Base-by-base conservation (phyloP, 2,113 vertebrate genomes). In the Otocyon megalotis region DNA sequence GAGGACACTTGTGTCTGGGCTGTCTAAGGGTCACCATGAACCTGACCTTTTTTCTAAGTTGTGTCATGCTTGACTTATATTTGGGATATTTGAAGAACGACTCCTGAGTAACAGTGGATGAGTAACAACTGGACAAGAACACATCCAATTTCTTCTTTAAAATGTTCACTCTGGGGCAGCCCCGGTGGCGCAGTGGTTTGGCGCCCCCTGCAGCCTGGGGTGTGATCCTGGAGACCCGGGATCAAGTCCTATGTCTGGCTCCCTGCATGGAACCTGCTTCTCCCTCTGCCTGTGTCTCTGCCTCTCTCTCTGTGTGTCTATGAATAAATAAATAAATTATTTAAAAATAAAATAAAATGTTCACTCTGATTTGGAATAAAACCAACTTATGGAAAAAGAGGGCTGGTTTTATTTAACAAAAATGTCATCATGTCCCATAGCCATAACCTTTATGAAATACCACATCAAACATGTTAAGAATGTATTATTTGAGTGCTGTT, bases 361-460 rank as follows among this genome's bases (percentile, higher is more conserved):
- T 92, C 62, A 83, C 4, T 83, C 28, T 92, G 62, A 43, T 60
- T 85, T 62, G 13, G n/a, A 85, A 85, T 90, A 22, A 94, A 90
- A 90, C 11, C 16, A 72, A 87, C 16, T 56, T 58, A 88, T 71
- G 3, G 76, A 77, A 88, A 90, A 92, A 76, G 16, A 72, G 0
- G n/a, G 5, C 13, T 92, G 63, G n/a, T 72, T 83, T 91, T 88
- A 89, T 62, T 89, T 77, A 90, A 77, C 54, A 43, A 90, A 90
- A 86, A 63, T 94, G 0, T 60, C 16, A 87, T 85, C 6, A 35
- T 43, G 8, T 84, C 3, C 30, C 56, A 2, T n/a, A 60, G 14
- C 2, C 20, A 62, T 81, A 93, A 90, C 1, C 9, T 67, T 88
- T 93, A 14, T 85, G 22, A 91, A 81, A 88, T 72, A 88, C 0